Evolutionary conservation across 2,113 vertebrate species (phyloP).

Genomic region (Xiphophorus couchianus): DNA sequence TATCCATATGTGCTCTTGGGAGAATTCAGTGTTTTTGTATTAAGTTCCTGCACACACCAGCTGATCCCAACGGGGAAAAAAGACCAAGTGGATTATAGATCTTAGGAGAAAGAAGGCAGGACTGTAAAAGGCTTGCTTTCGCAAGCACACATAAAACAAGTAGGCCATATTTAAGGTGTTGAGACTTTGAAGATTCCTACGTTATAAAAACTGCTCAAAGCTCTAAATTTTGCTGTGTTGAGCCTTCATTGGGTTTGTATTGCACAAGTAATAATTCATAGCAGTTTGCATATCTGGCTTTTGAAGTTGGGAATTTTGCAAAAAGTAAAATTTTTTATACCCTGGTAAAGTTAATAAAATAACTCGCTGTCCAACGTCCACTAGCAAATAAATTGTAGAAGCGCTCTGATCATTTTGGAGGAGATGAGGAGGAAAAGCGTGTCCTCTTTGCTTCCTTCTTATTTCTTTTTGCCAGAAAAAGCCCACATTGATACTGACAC

Average conservation of each 20-base stretch:
- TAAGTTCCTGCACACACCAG: conserved; percentile 51
- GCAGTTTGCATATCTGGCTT: conserved; percentile 39
- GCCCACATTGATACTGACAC: conserved; percentile 56
- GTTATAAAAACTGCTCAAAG: conserved; percentile 28
- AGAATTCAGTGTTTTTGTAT: conserved; percentile 48
- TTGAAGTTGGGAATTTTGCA: conserved; percentile 34
- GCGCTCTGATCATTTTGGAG: conserved; percentile 31
- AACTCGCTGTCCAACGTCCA: conserved; percentile 44
- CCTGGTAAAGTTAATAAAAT: conserved; percentile 52
- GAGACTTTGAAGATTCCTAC: conserved; percentile 25
- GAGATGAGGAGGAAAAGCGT: conserved; percentile 20
- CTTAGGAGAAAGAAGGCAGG: conserved; percentile 37
- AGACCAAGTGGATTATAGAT: conserved; percentile 25
- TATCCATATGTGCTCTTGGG: conserved; percentile 57
- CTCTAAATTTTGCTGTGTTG: conserved; percentile 26
- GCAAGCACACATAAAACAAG: conserved; percentile 39
- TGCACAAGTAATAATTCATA: conserved; percentile 27
- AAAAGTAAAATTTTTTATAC: conserved; percentile 44
- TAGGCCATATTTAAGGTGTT: conserved; percentile 8
- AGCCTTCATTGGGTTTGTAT: conserved; percentile 26
- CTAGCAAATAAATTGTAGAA: conserved; percentile 33
- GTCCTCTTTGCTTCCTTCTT: neutral
- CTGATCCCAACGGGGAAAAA: conserved; percentile 43
- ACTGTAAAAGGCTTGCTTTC: conserved; percentile 21
- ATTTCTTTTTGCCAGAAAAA: conserved; percentile 52